A percentile compares a stretch with the other conserved stretches of the same genome.
phyloP scores from a whole-genome alignment of 2,797 vertebrate species.

The Tauraco hartlaubi region DNA sequence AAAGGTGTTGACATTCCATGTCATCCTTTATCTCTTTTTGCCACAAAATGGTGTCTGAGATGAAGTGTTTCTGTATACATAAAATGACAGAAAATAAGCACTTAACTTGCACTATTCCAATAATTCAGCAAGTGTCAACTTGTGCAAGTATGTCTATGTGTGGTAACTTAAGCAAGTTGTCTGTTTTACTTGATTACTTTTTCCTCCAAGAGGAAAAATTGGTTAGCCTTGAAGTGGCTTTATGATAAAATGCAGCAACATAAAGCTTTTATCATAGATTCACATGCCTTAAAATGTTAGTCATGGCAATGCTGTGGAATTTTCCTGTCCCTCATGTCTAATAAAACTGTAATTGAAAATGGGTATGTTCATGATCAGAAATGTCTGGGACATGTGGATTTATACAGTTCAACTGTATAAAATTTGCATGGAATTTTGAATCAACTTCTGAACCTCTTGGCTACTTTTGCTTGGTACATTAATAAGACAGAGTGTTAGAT shows the following conservation, averaged over 20 bases:
- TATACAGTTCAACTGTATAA: background rate
- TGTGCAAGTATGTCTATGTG: background rate
- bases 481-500: background rate
- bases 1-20: conserved; percentile 13
- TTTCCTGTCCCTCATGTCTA: background rate
- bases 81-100: background rate
- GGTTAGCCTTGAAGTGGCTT: background rate
- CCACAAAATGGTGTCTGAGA: background rate
- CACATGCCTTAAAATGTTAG: background rate
- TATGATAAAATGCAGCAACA: background rate
- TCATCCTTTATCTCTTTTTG: conserved; percentile 38
- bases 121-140: background rate
- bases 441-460: background rate
- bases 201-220: background rate
- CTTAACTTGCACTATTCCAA: background rate
- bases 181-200: background rate
- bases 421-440: background rate
- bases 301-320: background rate
- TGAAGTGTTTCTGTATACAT: background rate
- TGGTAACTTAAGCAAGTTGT: background rate
- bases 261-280: background rate
- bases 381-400: background rate
- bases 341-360: background rate
- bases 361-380: background rate
- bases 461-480: background rate